A percentile compares a stretch with the other conserved stretches of the same genome.
Conservation (phyloP, 2,888 invertebrate genomes). For the Macrosoma leucophasiata region DNA sequence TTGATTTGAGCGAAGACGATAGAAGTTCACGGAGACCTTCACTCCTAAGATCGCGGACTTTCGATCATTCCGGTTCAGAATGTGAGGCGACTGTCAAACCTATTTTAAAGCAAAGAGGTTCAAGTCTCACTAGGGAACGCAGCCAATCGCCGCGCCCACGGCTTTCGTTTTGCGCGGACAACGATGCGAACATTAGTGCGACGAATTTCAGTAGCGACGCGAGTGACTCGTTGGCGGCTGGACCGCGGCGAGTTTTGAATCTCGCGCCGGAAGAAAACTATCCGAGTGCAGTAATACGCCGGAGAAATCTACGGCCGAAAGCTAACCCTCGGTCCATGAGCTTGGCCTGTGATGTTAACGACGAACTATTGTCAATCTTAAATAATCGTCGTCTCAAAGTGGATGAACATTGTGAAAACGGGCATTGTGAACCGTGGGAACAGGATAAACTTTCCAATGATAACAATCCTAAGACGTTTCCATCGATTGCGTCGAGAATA, state of each 20-base stretch:
- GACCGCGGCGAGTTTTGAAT: slow-evolving; percentile 62
- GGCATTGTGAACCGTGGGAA: slow-evolving; percentile 42
- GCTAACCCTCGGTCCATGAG: slow-evolving; percentile 63
- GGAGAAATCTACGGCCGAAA: slow-evolving; percentile 63
- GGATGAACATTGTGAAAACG: slow-evolving; percentile 61
- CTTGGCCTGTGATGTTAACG: slow-evolving; percentile 64
- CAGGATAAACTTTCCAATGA: slow-evolving; percentile 34
- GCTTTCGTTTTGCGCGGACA: slow-evolving; percentile 77
- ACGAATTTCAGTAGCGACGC: slow-evolving; percentile 64
- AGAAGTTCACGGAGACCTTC: slow-evolving; percentile 75
- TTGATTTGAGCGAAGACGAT: slow-evolving; percentile 72
- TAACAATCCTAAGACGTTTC: slow-evolving; percentile 49
- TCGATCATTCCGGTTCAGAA: slow-evolving; percentile 73
- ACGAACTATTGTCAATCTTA: slow-evolving; percentile 65
- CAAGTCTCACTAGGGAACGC: slow-evolving; percentile 75
- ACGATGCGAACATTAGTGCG: slow-evolving; percentile 63
- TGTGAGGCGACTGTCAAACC: slow-evolving; percentile 77
- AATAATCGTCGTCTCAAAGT: slow-evolving; percentile 65
- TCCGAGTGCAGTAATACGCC: slow-evolving; percentile 64
- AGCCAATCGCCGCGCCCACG: slow-evolving; percentile 79
- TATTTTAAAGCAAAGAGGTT: slow-evolving; percentile 79
- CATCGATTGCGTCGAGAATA: slow-evolving; percentile 82
- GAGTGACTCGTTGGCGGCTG: slow-evolving; percentile 66
- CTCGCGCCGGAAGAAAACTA: slow-evolving; percentile 55
- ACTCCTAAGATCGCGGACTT: slow-evolving; percentile 70